These are phyloP conservation scores for Chrysaora quinquecirrha DNA, from an alignment of 30 jellyfish, hydroid and myxozoan species.

Conservation along the genomic window DNA sequence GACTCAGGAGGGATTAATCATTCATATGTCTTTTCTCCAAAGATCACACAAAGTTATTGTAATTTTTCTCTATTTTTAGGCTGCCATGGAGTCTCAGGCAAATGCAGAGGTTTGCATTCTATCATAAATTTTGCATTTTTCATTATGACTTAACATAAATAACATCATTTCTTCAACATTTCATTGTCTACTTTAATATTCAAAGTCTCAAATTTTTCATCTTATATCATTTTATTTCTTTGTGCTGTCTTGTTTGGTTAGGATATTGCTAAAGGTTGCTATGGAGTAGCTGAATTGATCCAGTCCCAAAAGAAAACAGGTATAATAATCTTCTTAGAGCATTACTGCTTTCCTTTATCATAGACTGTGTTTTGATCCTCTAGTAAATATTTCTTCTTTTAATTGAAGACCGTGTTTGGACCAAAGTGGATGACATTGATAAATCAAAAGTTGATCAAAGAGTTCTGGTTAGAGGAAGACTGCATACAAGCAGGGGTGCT, in stretches of 20 bases:
- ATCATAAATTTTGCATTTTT: no score
- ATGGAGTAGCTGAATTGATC: conserved; percentile 84
- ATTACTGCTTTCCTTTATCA: no score
- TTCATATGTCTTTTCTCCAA: no score
- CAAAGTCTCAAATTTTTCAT: not conserved
- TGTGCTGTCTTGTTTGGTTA: conserved; percentile 6
- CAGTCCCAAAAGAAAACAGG: conserved; percentile 86
- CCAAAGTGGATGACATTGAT: conserved; percentile 73
- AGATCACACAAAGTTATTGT: no score
- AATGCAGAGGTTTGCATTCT: conserved; percentile 63
- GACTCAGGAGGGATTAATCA: no score
- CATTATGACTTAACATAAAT: no score
- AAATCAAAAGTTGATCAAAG: conserved; percentile 56
- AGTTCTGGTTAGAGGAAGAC: conserved; percentile 89
- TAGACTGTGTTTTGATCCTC: no score
- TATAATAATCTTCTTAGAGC: no score
- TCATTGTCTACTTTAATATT: no score
- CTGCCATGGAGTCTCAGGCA: conserved; percentile 74
- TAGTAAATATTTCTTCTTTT: no score
- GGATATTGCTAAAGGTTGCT: conserved; percentile 89
- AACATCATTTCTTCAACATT: no score
- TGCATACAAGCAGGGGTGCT: conserved; percentile 98
- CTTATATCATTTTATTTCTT: no score
- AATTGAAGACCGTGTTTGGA: conserved; percentile 84
- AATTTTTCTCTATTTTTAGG: conserved; percentile 64